Percentiles rank a stretch among this genome's conserved stretches.
Evolutionary conservation across 2,113 vertebrate species (phyloP).

Genomic region (Aphyosemion australe): DNA sequence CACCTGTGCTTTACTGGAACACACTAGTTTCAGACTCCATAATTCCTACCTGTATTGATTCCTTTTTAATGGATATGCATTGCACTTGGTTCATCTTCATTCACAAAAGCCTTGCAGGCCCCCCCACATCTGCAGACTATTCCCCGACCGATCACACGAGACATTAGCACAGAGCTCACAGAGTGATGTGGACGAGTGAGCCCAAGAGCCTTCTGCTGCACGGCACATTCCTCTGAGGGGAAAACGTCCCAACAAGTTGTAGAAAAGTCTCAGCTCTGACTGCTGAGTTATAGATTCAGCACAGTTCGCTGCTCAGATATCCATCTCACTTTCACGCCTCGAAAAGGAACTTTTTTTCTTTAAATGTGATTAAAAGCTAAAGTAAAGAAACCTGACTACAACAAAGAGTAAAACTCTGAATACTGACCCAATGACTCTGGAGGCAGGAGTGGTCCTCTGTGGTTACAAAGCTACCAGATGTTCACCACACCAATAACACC

Average conservation of each 20-base stretch:
- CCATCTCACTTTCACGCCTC: not conserved
- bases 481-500: too few species aligned
- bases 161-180: slow-evolving; percentile 34
- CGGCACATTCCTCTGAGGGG: not conserved
- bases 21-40: slow-evolving; percentile 24
- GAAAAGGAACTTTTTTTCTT: not conserved
- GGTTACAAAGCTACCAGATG: too few species aligned
- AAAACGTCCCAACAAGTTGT: not conserved
- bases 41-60: slow-evolving; percentile 17
- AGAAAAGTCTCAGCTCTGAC: not conserved
- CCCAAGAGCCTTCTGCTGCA: not conserved
- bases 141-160: slow-evolving; percentile 18
- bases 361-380: not conserved
- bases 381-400: not conserved
- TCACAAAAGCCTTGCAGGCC: slow-evolving; percentile 52
- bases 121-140: slow-evolving; percentile 45
- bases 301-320: not conserved
- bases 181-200: slow-evolving; percentile 33
- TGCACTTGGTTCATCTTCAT: slow-evolving; percentile 37
- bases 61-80: slow-evolving; percentile 32
- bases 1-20: slow-evolving; percentile 17
- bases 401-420: not conserved
- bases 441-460: not conserved
- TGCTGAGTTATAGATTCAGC: not conserved
- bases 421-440: not conserved